Evolutionary conservation across 1,140 invertebrate genomes (phyloP).

Genomic region (Drosophila sechellia): DNA sequence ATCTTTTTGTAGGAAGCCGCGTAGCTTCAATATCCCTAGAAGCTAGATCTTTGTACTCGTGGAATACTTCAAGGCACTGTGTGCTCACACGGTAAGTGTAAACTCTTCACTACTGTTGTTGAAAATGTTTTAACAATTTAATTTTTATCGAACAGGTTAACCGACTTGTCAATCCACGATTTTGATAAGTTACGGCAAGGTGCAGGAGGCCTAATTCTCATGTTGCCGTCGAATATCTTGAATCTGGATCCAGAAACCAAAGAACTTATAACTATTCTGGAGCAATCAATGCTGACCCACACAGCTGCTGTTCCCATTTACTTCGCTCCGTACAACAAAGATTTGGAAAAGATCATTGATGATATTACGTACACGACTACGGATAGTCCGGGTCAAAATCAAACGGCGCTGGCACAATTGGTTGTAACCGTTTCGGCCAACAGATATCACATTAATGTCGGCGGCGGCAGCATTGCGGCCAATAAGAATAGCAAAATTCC

Average conservation of each 20-base stretch:
- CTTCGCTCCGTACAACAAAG: slow-evolving; percentile 90
- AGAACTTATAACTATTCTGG: slow-evolving; percentile 92
- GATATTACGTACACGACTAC: slow-evolving; percentile 88
- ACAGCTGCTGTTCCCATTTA: slow-evolving; percentile 95
- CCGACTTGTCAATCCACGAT: slow-evolving; percentile 91
- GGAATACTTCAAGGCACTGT: slow-evolving; percentile 94
- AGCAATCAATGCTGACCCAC: slow-evolving; percentile 92
- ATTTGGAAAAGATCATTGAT: slow-evolving; percentile 91
- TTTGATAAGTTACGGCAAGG: slow-evolving; percentile 91
- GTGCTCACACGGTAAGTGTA: slow-evolving; percentile 87
- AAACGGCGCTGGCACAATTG: slow-evolving; percentile 91
- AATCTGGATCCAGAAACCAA: slow-evolving; percentile 88
- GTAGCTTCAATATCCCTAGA: slow-evolving; percentile 91
- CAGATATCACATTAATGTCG: slow-evolving; percentile 94
- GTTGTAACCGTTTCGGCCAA: slow-evolving; percentile 95
- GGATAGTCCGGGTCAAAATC: slow-evolving; percentile 45
- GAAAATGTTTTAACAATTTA: not conserved
- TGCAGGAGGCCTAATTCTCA: slow-evolving; percentile 93
- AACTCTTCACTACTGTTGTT: not conserved
- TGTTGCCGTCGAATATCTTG: slow-evolving; percentile 92
- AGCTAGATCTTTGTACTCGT: slow-evolving; percentile 93
- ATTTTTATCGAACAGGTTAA: slow-evolving; percentile 85
- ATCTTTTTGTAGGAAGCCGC: slow-evolving; percentile 89
- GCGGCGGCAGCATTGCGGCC: slow-evolving; percentile 87
- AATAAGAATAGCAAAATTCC: slow-evolving; percentile 92